These are phyloP conservation scores for Cygnus buccinator DNA, from an alignment of 2,113 vertebrate species.

Conservation along the genomic window DNA sequence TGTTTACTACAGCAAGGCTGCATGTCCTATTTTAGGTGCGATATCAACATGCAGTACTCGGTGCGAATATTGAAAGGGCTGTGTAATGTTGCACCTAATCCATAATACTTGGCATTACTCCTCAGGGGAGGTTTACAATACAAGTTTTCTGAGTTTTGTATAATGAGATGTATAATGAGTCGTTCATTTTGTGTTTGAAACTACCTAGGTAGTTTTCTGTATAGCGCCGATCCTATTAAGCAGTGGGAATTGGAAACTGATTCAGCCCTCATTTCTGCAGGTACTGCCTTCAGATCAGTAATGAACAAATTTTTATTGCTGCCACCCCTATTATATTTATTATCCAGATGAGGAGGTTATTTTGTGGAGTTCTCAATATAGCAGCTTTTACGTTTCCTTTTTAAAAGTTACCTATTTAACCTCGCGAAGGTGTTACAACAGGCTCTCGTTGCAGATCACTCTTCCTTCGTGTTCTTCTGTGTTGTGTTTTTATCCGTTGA, in stretches of 20 bases:
- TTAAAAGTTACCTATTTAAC: background rate
- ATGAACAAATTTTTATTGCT: slow-evolving; percentile 28
- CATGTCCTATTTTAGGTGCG: slow-evolving; percentile 32
- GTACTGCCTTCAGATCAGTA: slow-evolving; percentile 32
- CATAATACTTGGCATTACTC: slow-evolving; percentile 31
- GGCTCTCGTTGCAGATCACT: background rate
- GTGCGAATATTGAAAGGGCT: slow-evolving; percentile 20
- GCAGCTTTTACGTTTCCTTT: background rate
- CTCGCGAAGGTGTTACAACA: background rate
- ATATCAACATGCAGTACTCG: background rate
- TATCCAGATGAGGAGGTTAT: background rate
- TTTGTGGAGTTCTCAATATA: slow-evolving; percentile 2
- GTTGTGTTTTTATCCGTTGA: background rate
- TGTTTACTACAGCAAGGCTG: slow-evolving; percentile 32
- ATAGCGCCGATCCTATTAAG: background rate
- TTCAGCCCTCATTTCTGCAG: background rate
- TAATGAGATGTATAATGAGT: slow-evolving; percentile 31
- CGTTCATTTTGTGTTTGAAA: slow-evolving; percentile 53
- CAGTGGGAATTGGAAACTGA: slow-evolving; percentile 14
- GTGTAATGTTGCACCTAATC: slow-evolving; percentile 49
- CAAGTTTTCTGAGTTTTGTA: slow-evolving; percentile 38
- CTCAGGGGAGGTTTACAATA: slow-evolving; percentile 19
- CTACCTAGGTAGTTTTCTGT: slow-evolving; percentile 27
- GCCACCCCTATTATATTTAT: background rate
- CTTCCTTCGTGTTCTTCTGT: background rate